phyloP scores from a whole-genome alignment of 1,140 invertebrate species.

The Drosophila ananassae region DNA sequence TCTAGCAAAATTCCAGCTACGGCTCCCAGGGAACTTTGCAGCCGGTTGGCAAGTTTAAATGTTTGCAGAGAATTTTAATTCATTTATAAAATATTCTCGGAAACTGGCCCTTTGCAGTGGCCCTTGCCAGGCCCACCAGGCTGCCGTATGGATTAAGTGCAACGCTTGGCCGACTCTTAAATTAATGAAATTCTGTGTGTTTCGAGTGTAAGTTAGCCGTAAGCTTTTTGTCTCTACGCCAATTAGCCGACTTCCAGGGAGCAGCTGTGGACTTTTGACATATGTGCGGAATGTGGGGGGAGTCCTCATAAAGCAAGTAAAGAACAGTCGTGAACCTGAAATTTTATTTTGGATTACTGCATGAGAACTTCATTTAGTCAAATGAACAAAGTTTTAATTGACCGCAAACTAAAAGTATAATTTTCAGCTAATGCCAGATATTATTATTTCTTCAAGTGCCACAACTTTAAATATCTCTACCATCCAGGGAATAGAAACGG shows the following conservation, averaged over 20 bases:
- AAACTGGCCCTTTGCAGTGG: background rate
- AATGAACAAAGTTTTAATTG: background rate
- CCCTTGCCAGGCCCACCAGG: background rate
- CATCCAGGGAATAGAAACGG: background rate
- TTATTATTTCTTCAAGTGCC: too few species aligned
- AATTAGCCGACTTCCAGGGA: constrained; percentile 35
- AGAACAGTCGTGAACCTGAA: background rate
- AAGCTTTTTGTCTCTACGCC: constrained; percentile 35
- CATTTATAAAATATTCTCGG: constrained; percentile 51
- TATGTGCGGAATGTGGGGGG: background rate
- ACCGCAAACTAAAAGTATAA: background rate
- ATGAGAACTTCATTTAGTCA: background rate
- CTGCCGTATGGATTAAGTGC: constrained; percentile 37
- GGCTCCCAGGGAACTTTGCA: constrained; percentile 8
- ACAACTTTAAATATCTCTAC: background rate
- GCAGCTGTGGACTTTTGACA: background rate
- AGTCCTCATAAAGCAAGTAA: constrained; percentile 4
- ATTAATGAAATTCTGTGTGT: constrained; percentile 49
- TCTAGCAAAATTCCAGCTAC: constrained; percentile 15
- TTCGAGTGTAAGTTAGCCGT: constrained; percentile 38
- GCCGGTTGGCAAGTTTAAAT: constrained; percentile 40
- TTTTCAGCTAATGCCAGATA: background rate
- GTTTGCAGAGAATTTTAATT: constrained; percentile 50
- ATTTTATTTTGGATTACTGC: background rate
- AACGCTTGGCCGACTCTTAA: constrained; percentile 38